Conservation (phyloP, 2,113 vertebrate genomes). For the Nannobrachium achirus region DNA sequence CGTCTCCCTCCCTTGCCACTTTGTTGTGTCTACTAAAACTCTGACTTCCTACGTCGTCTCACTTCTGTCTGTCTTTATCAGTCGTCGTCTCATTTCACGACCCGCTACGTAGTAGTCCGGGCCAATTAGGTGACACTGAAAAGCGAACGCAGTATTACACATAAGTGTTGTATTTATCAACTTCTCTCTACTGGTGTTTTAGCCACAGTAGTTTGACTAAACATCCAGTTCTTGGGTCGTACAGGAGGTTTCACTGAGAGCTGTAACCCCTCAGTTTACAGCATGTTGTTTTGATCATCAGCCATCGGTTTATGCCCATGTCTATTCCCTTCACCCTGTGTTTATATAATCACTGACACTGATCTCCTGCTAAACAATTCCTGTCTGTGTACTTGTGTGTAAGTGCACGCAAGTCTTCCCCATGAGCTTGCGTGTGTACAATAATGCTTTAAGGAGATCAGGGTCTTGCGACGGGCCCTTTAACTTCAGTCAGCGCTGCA, state of each 20-base stretch:
- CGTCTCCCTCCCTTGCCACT: constrained; percentile 25
- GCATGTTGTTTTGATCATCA: constrained; percentile 1
- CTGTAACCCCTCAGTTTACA: constrained; percentile 9
- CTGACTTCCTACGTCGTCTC: constrained; percentile 19
- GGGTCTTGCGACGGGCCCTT: constrained; percentile 56
- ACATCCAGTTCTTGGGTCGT: neutral
- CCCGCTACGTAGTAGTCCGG: neutral
- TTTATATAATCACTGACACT: constrained; percentile 54
- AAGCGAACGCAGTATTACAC: too few species aligned
- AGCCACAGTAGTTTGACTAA: too few species aligned
- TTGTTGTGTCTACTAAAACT: constrained; percentile 35
- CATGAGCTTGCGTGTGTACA: constrained; percentile 65
- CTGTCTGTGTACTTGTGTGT: constrained; percentile 46
- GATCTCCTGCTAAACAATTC: constrained; percentile 59
- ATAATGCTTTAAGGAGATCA: constrained; percentile 58
- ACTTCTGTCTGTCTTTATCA: constrained; percentile 58
- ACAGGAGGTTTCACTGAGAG: constrained; percentile 21
- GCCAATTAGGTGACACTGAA: too few species aligned
- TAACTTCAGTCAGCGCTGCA: constrained; percentile 71
- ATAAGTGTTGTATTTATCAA: too few species aligned
- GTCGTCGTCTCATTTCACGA: constrained; percentile 7
- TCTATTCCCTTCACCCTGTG: constrained; percentile 38
- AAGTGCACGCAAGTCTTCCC: constrained; percentile 53
- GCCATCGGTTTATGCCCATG: constrained; percentile 31
- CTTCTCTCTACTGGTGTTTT: too few species aligned